Evolutionary conservation across 2,888 invertebrate genomes (phyloP).

Genomic region (Agrochola macilenta): DNA sequence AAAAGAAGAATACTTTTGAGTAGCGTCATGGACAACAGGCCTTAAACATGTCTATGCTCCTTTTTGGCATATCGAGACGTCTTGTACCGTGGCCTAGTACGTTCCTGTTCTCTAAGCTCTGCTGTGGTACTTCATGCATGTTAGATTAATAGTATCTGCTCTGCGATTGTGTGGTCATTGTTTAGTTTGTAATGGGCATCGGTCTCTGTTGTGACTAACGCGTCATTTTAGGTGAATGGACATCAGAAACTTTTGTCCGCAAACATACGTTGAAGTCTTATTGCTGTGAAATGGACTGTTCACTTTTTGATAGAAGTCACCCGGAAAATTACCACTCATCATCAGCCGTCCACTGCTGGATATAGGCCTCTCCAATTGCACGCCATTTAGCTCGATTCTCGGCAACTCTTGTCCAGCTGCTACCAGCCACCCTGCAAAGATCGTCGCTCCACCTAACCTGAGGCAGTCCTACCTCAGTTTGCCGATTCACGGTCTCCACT

Average conservation of each 20-base stretch:
- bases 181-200: conserved; percentile 17
- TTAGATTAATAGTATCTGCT: conserved; percentile 51
- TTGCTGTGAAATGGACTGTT: not conserved
- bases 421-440: no score
- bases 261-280: not conserved
- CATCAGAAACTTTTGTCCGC: not conserved
- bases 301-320: no score
- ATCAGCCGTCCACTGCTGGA: no score
- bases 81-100: not conserved
- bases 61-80: conserved; percentile 2
- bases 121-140: conserved; percentile 39
- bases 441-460: no score
- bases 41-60: not conserved
- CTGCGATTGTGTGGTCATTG: conserved; percentile 37
- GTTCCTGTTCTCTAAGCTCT: not conserved
- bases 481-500: no score
- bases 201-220: conserved; percentile 38
- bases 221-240: not conserved
- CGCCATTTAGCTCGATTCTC: no score
- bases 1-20: no score
- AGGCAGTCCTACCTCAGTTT: no score
- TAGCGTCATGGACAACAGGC: no score
- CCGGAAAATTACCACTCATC: no score
- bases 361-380: no score
- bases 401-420: no score